Evolutionary conservation across 2,113 vertebrate genomes (phyloP), one percentile per base, ranked within the genome.

Genomic region (Marcusenius ussheri): DNA sequence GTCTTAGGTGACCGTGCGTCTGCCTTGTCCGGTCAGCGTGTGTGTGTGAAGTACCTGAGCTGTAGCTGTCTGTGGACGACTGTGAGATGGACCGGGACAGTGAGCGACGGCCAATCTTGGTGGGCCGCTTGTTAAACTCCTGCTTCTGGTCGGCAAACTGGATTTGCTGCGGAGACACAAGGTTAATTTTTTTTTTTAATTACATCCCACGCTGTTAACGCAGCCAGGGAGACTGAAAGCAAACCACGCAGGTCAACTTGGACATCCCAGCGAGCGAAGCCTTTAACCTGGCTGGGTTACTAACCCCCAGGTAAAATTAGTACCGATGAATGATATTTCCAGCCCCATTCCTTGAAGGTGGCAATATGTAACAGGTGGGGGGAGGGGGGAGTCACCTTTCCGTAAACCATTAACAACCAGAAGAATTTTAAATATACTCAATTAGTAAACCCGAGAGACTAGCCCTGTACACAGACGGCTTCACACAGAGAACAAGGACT

Each of bases 81-180:
- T 99, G 98, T 6, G 98, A 99, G 95, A 99, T 99, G 92, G 98
- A 99, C 90, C 98, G 98, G 13, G 98, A 99, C 58, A 99, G 95
- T 0, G 98, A 99, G 13, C 98, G 98, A 21, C 98, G 97, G 84
- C 98, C 97, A 0, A 99, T 99, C 96, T 99, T 99, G 39, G 96
- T 98, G 1, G 98, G 98, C 53, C 98, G 97, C 93, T 99, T 99
- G 96, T 98, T 99, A 94, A 99, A 99, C 91, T 99, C 98, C 91
- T 98, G 97, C 92, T 99, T 99, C 91, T 99, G 98, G 95, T 99
- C 98, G 8, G 98, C 98, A 93, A 99, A 99, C 91, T 99, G 98
- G 95, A 99, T 99, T 97, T 99, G 97, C 42, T 90, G 85, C 24
- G 74, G 88, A 89, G n/a, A 1, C 5, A 45, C 31, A n/a, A 45